These are phyloP conservation scores for Oceanodroma tethys DNA, from an alignment of 2,113 vertebrate species.

Conservation along the genomic window DNA sequence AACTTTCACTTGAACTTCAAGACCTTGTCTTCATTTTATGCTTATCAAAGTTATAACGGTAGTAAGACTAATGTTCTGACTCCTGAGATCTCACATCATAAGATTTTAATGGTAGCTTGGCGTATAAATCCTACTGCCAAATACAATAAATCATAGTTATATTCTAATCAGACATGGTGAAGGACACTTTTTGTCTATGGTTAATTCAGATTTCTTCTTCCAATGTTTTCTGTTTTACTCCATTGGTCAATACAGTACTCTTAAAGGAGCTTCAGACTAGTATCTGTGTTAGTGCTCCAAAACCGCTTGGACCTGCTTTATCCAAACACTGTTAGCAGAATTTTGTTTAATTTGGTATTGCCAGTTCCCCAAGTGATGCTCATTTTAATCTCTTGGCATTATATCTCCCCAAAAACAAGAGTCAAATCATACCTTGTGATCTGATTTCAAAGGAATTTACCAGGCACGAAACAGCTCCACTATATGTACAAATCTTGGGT, in stretches of 20 bases:
- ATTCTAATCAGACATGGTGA: neutral
- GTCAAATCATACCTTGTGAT: neutral
- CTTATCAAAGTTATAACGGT: neutral
- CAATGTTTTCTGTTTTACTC: neutral
- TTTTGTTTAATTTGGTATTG: neutral
- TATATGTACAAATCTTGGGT: neutral
- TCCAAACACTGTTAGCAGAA: neutral
- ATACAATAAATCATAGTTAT: constrained; percentile 9
- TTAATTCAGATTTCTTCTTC: neutral
- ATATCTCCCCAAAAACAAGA: neutral
- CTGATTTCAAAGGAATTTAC: neutral
- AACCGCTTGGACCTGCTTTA: neutral
- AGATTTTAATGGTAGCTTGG: constrained; percentile 22
- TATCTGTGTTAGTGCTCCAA: neutral
- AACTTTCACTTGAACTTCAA: neutral
- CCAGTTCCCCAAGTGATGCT: neutral
- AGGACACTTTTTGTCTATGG: neutral
- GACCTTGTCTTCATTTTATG: neutral
- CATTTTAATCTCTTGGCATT: neutral
- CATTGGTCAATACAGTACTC: neutral
- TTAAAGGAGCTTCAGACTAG: neutral
- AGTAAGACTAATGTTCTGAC: neutral
- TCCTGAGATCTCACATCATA: neutral
- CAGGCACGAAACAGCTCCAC: neutral
- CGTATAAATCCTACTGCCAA: constrained; percentile 1